A percentile compares a stretch with the other conserved stretches of the same genome.
Conservation (phyloP, 2,888 invertebrate genomes). For the Apamea crenata region DNA sequence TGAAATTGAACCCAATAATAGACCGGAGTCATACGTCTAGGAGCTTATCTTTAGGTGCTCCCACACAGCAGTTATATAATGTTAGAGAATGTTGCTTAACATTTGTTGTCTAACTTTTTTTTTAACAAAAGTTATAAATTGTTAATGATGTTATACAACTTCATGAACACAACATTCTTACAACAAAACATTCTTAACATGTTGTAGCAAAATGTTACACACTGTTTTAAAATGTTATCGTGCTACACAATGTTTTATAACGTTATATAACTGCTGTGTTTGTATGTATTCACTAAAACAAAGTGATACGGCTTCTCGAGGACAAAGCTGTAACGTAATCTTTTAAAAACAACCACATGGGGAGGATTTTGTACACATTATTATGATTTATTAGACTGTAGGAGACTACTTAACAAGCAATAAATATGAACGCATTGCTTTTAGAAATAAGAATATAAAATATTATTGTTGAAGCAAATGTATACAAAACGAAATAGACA, state of each 20-base stretch:
- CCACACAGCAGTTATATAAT: too few relatives aligned
- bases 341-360: background rate
- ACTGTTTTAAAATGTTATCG: too few relatives aligned
- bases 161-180: too few relatives aligned
- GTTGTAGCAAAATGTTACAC: too few relatives aligned
- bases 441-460: background rate
- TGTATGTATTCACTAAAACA: conserved; percentile 44
- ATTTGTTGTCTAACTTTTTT: too few relatives aligned
- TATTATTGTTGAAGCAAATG: background rate
- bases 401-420: background rate
- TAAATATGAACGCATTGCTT: background rate
- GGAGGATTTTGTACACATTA: background rate
- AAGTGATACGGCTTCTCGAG: conserved; percentile 39
- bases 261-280: background rate
- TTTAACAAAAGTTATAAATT: too few relatives aligned
- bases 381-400: background rate
- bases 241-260: too few relatives aligned
- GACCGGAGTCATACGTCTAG: background rate
- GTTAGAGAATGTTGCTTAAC: too few relatives aligned
- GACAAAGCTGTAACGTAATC: background rate
- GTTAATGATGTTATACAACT: too few relatives aligned
- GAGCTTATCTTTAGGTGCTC: conserved; percentile 12
- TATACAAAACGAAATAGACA: background rate
- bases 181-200: too few relatives aligned
- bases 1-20: background rate